phyloP scores from a whole-genome alignment of 1,140 invertebrate species.

The Wasmannia auropunctata region DNA sequence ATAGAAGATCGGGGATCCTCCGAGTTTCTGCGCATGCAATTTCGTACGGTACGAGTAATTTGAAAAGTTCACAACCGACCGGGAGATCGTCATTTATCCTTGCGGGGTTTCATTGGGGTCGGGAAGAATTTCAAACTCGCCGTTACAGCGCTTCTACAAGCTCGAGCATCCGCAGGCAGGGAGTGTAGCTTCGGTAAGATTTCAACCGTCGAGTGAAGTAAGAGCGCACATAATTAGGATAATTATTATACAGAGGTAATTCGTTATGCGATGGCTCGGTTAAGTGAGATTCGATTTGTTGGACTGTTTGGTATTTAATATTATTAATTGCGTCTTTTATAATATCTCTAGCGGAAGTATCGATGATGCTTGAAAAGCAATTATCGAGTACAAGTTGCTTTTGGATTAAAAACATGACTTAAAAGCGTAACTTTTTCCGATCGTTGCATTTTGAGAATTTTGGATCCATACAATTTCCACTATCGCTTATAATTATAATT shows the following conservation, averaged over 20 bases:
- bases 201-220: background rate
- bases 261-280: background rate
- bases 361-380: background rate
- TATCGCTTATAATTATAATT: conserved; percentile 22
- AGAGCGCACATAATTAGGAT: background rate
- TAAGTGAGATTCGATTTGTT: background rate
- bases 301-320: background rate
- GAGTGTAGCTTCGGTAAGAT: background rate
- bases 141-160: conserved; percentile 40
- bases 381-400: background rate
- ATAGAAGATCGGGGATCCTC: background rate
- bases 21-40: conserved; percentile 9
- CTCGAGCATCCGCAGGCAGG: background rate
- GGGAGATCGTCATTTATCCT: conserved; percentile 24
- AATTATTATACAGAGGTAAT: background rate
- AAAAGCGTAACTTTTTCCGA: background rate
- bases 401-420: background rate
- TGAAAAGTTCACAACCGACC: conserved; percentile 47
- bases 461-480: background rate
- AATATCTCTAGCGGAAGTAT: background rate
- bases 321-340: background rate
- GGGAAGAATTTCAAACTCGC: conserved; percentile 39
- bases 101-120: conserved; percentile 10
- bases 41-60: conserved; percentile 27
- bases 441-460: background rate